phyloP scores from a whole-genome alignment of 37 sponge, comb jelly and placozoan species.

The Trichoplax adhaerens region DNA sequence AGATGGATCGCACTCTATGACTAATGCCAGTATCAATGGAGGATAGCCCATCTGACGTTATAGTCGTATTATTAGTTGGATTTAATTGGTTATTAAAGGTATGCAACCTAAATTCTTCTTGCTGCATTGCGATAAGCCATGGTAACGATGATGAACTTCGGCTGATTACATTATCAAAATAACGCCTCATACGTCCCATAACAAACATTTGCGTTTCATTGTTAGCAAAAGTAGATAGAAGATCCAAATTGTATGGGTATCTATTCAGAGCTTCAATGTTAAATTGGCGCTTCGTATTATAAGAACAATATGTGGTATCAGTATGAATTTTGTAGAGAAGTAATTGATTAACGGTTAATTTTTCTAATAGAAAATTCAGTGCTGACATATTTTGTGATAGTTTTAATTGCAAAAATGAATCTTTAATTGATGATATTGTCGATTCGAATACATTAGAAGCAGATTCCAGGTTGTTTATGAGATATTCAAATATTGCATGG shows the following conservation, averaged over 20 bases:
- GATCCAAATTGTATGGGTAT: conserved; percentile 28
- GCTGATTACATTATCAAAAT: conserved; percentile 19
- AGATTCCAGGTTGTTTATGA: conserved; percentile 9
- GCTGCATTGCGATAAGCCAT: conserved; percentile 29
- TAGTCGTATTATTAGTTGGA: too few relatives aligned
- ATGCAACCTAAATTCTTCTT: conserved; percentile 24
- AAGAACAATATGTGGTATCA: too few relatives aligned
- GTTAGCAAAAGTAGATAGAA: conserved; percentile 20
- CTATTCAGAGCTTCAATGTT: conserved; percentile 6
- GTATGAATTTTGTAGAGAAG: too few relatives aligned
- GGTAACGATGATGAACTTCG: conserved; percentile 4
- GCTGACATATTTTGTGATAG: too few relatives aligned
- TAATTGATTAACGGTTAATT: too few relatives aligned
- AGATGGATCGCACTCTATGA: conserved; percentile 35
- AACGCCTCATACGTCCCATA: conserved; percentile 28
- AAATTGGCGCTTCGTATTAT: too few relatives aligned
- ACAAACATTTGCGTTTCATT: conserved; percentile 29
- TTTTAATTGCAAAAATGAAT: too few relatives aligned
- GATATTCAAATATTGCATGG: conserved; percentile 28
- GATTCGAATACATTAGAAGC: conserved; percentile 8
- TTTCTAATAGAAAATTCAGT: too few relatives aligned
- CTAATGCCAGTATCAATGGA: conserved; percentile 16
- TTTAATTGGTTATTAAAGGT: too few relatives aligned
- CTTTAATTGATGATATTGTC: too few relatives aligned
- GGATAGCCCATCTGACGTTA: neutral